These are phyloP conservation scores for Nomada flava DNA, from an alignment of 2,888 invertebrate genomes.

Conservation along the genomic window DNA sequence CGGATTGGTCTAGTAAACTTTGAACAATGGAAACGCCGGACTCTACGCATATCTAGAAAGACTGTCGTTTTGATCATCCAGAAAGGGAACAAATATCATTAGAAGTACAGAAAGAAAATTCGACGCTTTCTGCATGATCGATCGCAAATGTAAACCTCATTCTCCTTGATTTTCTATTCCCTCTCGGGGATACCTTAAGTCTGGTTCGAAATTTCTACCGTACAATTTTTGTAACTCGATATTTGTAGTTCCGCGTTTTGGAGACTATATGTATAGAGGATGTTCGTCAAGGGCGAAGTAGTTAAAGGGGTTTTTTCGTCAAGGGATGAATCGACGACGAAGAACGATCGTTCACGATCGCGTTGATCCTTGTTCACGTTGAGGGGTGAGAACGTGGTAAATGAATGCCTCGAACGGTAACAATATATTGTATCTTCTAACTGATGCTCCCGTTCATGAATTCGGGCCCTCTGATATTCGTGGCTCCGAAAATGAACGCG, in stretches of 20 bases:
- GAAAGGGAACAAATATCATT: conserved; percentile 4
- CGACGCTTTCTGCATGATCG: background rate
- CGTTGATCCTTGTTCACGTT: background rate
- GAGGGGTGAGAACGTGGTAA: conserved; percentile 2
- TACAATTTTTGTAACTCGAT: conserved; percentile 43
- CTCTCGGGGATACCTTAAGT: conserved; percentile 10
- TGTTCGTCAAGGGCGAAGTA: background rate
- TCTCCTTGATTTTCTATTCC: conserved; percentile 14
- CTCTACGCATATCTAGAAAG: conserved; percentile 39
- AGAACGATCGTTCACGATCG: background rate
- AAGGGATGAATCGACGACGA: background rate
- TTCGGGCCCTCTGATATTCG: background rate
- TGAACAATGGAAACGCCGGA: conserved; percentile 18
- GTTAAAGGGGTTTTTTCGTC: background rate
- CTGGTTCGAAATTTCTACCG: conserved; percentile 41
- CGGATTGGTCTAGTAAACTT: conserved; percentile 11
- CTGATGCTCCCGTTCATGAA: background rate
- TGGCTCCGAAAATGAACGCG: background rate
- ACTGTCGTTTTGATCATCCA: conserved; percentile 30
- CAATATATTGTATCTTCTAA: too few species aligned
- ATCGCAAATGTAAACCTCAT: background rate
- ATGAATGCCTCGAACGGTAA: background rate
- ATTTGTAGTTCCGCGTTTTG: conserved; percentile 28
- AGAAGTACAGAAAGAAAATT: background rate
- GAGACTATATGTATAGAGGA: background rate